These are phyloP conservation scores for Protosalanx chinensis DNA, from an alignment of 2,797 vertebrate species.

Conservation along the genomic window DNA sequence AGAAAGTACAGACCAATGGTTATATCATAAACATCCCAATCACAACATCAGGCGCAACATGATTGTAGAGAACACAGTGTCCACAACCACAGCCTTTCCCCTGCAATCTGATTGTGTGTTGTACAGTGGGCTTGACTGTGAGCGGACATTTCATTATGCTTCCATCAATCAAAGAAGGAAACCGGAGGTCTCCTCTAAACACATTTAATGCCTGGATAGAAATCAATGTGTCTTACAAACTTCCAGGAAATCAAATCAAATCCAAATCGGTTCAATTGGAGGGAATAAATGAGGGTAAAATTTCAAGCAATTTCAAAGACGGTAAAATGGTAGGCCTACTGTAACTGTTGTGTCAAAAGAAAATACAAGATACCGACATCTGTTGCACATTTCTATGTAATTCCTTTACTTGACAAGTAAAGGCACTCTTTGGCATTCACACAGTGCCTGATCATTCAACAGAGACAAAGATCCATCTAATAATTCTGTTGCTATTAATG, in stretches of 20 bases:
- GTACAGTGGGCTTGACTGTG: constrained; percentile 7
- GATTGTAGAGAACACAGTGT: not conserved
- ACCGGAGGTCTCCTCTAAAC: constrained; percentile 27
- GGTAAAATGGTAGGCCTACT: constrained; percentile 24
- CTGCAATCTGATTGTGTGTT: constrained; percentile 4
- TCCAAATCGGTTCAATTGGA: not conserved
- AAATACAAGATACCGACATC: constrained; percentile 22
- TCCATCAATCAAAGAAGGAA: constrained; percentile 23
- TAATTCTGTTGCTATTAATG: constrained; percentile 42
- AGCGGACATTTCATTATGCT: constrained; percentile 23
- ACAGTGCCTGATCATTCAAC: constrained; percentile 39
- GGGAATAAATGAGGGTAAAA: constrained; percentile 14
- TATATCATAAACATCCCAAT: constrained; percentile 18
- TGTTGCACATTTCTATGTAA: constrained; percentile 20
- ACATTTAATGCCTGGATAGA: constrained; percentile 34
- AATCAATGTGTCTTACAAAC: constrained; percentile 17
- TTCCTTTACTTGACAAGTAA: not conserved
- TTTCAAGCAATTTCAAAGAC: constrained; percentile 29
- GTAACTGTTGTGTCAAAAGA: constrained; percentile 3
- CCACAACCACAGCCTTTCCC: not conserved
- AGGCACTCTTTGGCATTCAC: constrained; percentile 15
- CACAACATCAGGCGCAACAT: constrained; percentile 27
- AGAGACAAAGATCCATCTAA: constrained; percentile 28
- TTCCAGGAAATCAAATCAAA: constrained; percentile 36
- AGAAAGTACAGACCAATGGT: not conserved